Evolutionary conservation across 2,113 vertebrate species (phyloP).

Genomic region (Naja naja): DNA sequence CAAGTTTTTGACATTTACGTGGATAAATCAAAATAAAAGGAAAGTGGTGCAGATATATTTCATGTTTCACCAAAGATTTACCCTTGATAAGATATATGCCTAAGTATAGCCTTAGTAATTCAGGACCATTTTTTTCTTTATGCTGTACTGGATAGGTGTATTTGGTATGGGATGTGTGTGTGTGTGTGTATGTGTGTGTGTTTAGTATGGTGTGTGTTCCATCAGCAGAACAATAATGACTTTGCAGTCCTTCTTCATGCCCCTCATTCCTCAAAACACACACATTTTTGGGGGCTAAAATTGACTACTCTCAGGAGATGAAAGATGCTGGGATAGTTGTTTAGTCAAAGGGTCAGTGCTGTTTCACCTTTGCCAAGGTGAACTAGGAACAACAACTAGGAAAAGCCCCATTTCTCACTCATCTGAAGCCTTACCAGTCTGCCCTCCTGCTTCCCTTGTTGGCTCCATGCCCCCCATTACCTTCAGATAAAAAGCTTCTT

Average conservation of each 20-base stretch:
- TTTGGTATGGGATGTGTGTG: neutral
- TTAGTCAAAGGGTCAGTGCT: neutral
- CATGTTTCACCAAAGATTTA: neutral
- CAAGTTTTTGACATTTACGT: neutral
- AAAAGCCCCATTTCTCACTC: slow-evolving; percentile 1
- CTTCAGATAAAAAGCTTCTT: neutral
- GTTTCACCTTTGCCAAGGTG: neutral
- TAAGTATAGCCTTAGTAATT: neutral
- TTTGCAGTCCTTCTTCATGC: too few species aligned
- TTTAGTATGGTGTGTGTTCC: neutral
- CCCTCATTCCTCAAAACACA: neutral
- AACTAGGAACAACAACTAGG: too few species aligned
- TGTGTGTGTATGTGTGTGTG: neutral
- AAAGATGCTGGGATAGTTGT: neutral
- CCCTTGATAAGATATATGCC: neutral
- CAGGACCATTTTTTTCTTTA: neutral
- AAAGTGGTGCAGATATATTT: neutral
- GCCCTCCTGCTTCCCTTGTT: slow-evolving; percentile 6
- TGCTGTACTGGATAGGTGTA: neutral
- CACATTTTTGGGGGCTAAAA: neutral
- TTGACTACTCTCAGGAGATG: neutral
- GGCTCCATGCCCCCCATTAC: neutral
- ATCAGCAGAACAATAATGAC: neutral
- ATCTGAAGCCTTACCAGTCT: neutral
- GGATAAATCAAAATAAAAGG: neutral